Conservation (phyloP, 2,888 invertebrate species). For the Panopea generosa region DNA sequence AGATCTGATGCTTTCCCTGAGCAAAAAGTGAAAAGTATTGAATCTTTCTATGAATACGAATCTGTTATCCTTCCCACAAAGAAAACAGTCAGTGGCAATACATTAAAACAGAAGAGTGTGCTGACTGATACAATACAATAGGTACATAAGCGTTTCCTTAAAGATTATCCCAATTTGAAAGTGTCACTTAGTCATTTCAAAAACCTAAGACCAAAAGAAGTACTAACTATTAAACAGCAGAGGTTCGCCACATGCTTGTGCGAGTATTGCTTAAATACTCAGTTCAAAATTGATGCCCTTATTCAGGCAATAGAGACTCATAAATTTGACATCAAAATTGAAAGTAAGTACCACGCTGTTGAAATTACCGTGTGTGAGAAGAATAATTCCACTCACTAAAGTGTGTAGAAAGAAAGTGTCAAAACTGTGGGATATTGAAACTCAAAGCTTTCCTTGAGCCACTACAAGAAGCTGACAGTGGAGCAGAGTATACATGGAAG, state of each 20-base stretch:
- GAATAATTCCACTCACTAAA: constrained; percentile 7
- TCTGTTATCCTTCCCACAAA: constrained; percentile 22
- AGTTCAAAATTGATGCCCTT: constrained; percentile 21
- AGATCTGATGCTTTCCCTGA: constrained; percentile 21
- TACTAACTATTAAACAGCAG: constrained; percentile 25
- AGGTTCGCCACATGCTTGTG: constrained; percentile 26
- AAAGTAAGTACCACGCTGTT: constrained; percentile 34
- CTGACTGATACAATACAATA: constrained; percentile 22
- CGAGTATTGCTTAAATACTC: constrained; percentile 28
- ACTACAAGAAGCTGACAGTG: constrained; percentile 2
- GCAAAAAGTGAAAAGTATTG: constrained; percentile 8
- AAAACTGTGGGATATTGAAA: constrained; percentile 12
- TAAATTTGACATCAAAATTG: constrained; percentile 9
- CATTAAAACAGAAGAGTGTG: constrained; percentile 24
- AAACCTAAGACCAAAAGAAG: constrained; percentile 23
- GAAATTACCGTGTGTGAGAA: constrained; percentile 20
- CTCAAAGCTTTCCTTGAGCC: constrained; percentile 16
- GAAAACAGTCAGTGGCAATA: constrained; percentile 28
- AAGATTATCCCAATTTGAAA: constrained; percentile 22
- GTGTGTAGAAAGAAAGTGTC: constrained; percentile 22
- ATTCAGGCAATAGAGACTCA: constrained; percentile 12
- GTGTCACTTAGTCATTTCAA: constrained; percentile 28
- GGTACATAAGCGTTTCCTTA: constrained; percentile 19
- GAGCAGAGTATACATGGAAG: constrained; percentile 19
- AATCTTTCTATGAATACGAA: constrained; percentile 22